A percentile compares a stretch with the other conserved stretches of the same genome.
phyloP scores from a whole-genome alignment of 1,140 invertebrate species.

The Caligus rogercresseyi region DNA sequence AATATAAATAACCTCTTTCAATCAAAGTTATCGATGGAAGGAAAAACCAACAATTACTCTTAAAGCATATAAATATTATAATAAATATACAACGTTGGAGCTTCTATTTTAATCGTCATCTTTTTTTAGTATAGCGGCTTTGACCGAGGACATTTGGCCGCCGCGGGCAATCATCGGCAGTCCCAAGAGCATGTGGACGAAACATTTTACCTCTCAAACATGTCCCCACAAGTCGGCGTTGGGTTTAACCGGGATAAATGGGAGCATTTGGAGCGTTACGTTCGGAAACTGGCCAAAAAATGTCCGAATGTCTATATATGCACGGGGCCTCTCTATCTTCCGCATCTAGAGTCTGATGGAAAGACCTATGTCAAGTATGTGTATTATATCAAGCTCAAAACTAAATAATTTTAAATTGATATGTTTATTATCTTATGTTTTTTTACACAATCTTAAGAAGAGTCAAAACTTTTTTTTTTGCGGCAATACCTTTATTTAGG shows the following conservation, averaged over 20 bases:
- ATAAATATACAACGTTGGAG: neutral
- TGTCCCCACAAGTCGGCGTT: slow-evolving; percentile 81
- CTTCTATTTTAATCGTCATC: neutral
- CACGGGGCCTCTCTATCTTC: slow-evolving; percentile 87
- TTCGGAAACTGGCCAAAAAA: slow-evolving; percentile 57
- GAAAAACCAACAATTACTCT: too few relatives aligned
- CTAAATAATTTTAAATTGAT: too few relatives aligned
- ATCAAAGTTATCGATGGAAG: too few relatives aligned
- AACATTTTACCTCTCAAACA: slow-evolving; percentile 85
- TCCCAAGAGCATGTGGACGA: slow-evolving; percentile 63
- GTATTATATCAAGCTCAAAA: slow-evolving; percentile 19
- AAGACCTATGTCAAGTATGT: slow-evolving; percentile 20
- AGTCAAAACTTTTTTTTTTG: too few relatives aligned
- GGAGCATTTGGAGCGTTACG: slow-evolving; percentile 77
- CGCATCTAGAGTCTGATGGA: slow-evolving; percentile 40
- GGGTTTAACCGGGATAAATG: slow-evolving; percentile 90
- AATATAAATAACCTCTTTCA: too few relatives aligned
- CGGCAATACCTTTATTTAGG: too few relatives aligned
- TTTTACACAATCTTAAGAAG: too few relatives aligned
- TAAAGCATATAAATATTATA: too few relatives aligned
- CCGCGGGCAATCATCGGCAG: slow-evolving; percentile 78
- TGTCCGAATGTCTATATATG: slow-evolving; percentile 82
- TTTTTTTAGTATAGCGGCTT: slow-evolving; percentile 55
- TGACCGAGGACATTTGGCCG: slow-evolving; percentile 91
- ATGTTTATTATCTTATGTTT: too few relatives aligned